Percentiles rank a stretch among this genome's conserved stretches.
These are phyloP conservation scores for Diploscapter pachys DNA, from an alignment of 1,140 invertebrate species.

Conservation along the genomic window DNA sequence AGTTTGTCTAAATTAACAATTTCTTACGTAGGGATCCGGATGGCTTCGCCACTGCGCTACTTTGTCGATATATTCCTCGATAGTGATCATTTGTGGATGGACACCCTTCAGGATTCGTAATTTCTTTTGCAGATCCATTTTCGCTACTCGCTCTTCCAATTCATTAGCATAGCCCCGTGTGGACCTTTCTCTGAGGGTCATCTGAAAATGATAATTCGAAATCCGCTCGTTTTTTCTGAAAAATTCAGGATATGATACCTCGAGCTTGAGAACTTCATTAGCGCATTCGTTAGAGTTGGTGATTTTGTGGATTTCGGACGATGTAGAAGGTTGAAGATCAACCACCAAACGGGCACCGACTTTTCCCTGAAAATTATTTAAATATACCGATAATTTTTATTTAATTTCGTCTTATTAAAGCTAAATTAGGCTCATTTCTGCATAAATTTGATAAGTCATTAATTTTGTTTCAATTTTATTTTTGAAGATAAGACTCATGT, in stretches of 20 bases:
- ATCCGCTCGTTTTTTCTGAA: background rate
- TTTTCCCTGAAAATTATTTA: slow-evolving; percentile 15
- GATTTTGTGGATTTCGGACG: slow-evolving; percentile 1
- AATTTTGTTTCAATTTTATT: no score
- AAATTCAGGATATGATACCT: background rate
- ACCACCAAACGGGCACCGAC: slow-evolving; percentile 26
- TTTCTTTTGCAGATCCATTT: slow-evolving; percentile 15
- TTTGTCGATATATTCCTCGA: background rate
- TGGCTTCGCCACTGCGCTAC: background rate
- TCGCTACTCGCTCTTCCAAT: background rate
- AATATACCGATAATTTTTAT: no score
- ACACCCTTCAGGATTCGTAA: slow-evolving; percentile 1
- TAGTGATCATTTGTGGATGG: slow-evolving; percentile 1
- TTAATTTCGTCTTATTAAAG: no score
- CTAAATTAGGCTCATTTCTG: no score
- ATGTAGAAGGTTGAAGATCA: slow-evolving; percentile 28
- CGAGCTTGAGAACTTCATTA: slow-evolving; percentile 13
- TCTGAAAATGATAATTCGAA: background rate
- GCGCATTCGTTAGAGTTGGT: background rate
- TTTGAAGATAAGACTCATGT: no score
- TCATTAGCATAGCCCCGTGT: slow-evolving; percentile 1
- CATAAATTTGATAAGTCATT: no score
- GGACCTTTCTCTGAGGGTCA: slow-evolving; percentile 7
- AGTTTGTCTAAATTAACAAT: background rate
- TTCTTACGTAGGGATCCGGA: background rate